Base-by-base conservation (phyloP, 1,140 invertebrate genomes). In the Zeugodacus cucurbitae region DNA sequence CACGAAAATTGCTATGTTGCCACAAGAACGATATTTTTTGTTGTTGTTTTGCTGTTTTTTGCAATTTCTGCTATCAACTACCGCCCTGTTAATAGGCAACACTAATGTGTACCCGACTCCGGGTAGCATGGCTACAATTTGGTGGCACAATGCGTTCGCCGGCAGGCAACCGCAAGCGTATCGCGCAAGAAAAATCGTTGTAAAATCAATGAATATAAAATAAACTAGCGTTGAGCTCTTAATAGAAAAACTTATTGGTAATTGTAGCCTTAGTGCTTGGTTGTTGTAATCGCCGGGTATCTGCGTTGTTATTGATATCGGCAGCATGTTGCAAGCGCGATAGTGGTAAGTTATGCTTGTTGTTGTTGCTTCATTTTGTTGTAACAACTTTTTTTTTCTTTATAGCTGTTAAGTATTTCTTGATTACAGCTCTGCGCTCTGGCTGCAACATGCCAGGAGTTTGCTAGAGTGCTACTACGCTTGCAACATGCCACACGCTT, bases 211-310 rank as follows among this genome's bases (percentile, higher is more conserved):
- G 70, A 41, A 74, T 29, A 74, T 41, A 37, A 74, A 74, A 74
- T 74, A 74, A 74, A 74, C 20, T 74, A 29, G 70, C 70, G 70
- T 74, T 74, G 70, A 74, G 70, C 70, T 74, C 70, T 74, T 74
- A 74, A 74, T 74, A 74, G 70, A 74, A 74, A 54, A 74, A 74
- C 70, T 74, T 41, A 41, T 37, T 74, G 70, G 70, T 74, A 74
- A 74, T 74, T 74, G 70, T 74, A 41, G 70, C 32, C 44, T 74
- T 74, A n/a, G n/a, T n/a, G 41, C 34, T 14, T 37, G n/a, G 32
- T 41, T 74, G 37, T 74, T 74, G 34, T 74, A 74, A 70, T 70
- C 32, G 64, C 5, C 14, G 11, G n/a, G 32, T 70, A 70, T 54
- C 48, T 26, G 6, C 26, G 34, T 37, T 41, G 32, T 37, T 74